Evolutionary conservation across 1,140 invertebrate genomes (phyloP).

Genomic region (Campoletis sonorensis): DNA sequence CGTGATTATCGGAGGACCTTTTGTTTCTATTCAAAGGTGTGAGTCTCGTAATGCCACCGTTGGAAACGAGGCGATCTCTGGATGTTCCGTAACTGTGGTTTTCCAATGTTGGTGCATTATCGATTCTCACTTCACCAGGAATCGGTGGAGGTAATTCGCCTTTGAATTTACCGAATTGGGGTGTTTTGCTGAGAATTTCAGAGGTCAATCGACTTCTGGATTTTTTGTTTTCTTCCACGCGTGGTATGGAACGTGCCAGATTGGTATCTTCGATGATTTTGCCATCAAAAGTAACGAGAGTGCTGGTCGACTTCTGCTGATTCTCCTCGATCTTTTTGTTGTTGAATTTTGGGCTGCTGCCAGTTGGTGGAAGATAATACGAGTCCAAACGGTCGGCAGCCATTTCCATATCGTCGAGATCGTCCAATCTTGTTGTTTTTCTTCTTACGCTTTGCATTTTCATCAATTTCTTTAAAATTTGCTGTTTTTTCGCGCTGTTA

Average conservation of each 20-base stretch:
- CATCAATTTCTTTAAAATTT: constrained; percentile 70
- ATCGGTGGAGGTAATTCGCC: constrained; percentile 82
- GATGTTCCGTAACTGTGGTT: constrained; percentile 17
- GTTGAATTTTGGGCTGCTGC: constrained; percentile 15
- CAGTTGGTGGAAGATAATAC: constrained; percentile 81
- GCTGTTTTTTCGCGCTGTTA: constrained; percentile 70
- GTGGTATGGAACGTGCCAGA: constrained; percentile 78
- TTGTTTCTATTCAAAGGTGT: constrained; percentile 61
- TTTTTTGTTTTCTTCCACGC: constrained; percentile 64
- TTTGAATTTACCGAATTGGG: constrained; percentile 84
- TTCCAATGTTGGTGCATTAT: constrained; percentile 44
- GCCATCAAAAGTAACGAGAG: constrained; percentile 84
- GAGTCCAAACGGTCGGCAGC: constrained; percentile 84
- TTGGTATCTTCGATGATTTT: constrained; percentile 82
- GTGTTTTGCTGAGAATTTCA: constrained; percentile 79
- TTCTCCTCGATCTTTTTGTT: constrained; percentile 58
- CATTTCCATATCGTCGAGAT: constrained; percentile 78
- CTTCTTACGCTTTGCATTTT: constrained; percentile 31
- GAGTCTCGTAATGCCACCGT: constrained; percentile 54
- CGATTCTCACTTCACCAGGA: constrained; percentile 64
- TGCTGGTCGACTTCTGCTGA: constrained; percentile 71
- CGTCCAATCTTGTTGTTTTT: constrained; percentile 58
- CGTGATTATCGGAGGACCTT: constrained; percentile 64
- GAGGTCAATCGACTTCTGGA: constrained; percentile 72
- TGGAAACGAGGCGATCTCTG: constrained; percentile 14